Base-by-base conservation (phyloP, 1,140 invertebrate genomes). In the Macrobrachium rosenbergii region DNA sequence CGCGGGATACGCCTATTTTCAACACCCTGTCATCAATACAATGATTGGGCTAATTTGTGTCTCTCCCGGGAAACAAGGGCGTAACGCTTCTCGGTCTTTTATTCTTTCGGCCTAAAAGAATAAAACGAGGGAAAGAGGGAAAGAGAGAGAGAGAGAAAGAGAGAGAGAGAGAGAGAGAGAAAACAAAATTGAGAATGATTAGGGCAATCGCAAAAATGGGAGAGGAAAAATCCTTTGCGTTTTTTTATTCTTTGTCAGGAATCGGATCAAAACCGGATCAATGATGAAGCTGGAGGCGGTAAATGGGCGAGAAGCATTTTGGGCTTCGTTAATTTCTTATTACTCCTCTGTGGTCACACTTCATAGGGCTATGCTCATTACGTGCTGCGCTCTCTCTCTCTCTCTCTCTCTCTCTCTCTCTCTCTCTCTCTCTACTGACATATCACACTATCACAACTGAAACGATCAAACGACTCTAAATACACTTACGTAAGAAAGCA, bases 21-120 rank as follows among this genome's bases (percentile, higher is more conserved):
- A 86, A 79, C 83, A 86, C 83, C 63, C 83, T 86, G 83, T 86
- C 83, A 86, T 86, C 83, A 86, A 86, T 86, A 86, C 83, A 86
- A 86, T 86, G 83, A 86, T 86, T 86, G 83, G 83, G 76, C 83
- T 86, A 86, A 86, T 86, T 86, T 86, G 83, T 69, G 76, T 43
- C 45, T 23, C 37, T 45, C 52, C 60, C 62, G 62, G 76, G 63
- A n/a, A 58, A 79, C 12, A 86, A 62, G 62, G 83, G 76, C 77
- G 76, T 69, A 86, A 79, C 76, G n/a, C 60, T 37, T 37, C 28
- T 37, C 28, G 28, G 28, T 37, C 28, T 37, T 28, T 63, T 69
- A 69, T 17, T 69, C 64, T 69, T 69, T 69, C 28, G 64, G 28
- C 64, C 64, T n/a, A 69, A 69, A 69, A 23, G 16, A 23, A 67